phyloP scores from a whole-genome alignment of 2,888 invertebrate genomes.

The Chymomyza fuscimana region DNA sequence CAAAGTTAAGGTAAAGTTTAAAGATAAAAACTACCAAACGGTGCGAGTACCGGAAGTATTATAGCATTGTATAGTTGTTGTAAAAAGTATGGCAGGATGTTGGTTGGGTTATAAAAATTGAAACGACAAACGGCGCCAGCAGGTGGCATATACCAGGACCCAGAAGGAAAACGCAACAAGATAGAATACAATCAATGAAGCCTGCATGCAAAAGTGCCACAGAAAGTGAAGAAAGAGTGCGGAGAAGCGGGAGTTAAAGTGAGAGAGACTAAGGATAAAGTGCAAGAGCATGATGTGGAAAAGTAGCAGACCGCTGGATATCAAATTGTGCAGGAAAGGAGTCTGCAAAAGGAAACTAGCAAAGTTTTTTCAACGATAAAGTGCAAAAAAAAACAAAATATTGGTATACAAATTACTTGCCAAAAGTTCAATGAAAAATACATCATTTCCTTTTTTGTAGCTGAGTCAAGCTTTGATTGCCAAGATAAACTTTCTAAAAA shows the following conservation, averaged over 20 bases:
- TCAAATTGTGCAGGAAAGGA: neutral
- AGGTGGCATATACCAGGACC: conserved; percentile 19
- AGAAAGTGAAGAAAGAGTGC: neutral
- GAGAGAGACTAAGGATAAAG: conserved; percentile 2
- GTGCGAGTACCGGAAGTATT: conserved; percentile 45
- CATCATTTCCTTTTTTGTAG: neutral
- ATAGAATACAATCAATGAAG: conserved; percentile 1
- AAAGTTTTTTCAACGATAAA: neutral
- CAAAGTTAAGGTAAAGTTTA: conserved; percentile 51
- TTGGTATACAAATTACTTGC: neutral
- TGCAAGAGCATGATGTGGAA: conserved; percentile 22
- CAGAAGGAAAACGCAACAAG: conserved; percentile 13
- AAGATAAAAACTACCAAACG: conserved; percentile 53
- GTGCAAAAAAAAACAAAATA: neutral
- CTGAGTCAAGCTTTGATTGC: too few relatives aligned
- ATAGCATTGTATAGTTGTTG: conserved; percentile 7
- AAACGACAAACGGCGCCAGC: conserved; percentile 10
- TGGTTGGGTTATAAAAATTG: neutral
- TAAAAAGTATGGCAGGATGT: neutral
- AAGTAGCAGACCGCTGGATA: conserved; percentile 13
- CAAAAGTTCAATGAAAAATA: neutral
- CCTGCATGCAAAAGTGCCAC: neutral
- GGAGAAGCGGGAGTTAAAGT: neutral
- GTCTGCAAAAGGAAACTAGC: neutral
- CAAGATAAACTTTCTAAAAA: too few relatives aligned